A percentile compares a stretch with the other conserved stretches of the same genome.
Evolutionary conservation across 23 tunicate species (phyloP).

Genomic region (Phallusia fumigata): DNA sequence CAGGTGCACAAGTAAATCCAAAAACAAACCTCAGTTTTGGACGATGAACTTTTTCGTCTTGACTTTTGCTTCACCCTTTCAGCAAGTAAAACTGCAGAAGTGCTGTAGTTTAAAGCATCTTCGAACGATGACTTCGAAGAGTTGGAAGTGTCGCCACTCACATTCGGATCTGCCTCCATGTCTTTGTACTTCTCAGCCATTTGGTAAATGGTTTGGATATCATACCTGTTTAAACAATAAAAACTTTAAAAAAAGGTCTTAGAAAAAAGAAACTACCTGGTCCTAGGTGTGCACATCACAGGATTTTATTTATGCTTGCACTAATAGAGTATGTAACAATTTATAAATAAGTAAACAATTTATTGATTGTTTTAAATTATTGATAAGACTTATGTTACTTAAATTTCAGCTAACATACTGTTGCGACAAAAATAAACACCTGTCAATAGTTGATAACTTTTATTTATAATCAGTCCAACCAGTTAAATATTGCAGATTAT

Average conservation of each 20-base stretch:
- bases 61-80: not conserved
- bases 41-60: not conserved
- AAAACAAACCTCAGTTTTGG: constrained; percentile 1
- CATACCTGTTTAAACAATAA: constrained; percentile 25
- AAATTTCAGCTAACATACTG: too few species aligned
- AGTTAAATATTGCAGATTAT: too few species aligned
- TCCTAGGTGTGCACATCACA: too few species aligned
- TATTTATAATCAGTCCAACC: too few species aligned
- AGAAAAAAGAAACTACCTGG: too few species aligned
- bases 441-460: too few species aligned
- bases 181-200: constrained; percentile 45
- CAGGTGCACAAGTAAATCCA: not conserved
- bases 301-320: too few species aligned
- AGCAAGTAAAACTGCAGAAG: not conserved
- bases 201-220: constrained; percentile 46
- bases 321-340: too few species aligned
- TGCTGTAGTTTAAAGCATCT: constrained; percentile 44
- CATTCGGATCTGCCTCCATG: constrained; percentile 13
- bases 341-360: too few species aligned
- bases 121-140: constrained; percentile 31
- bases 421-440: too few species aligned
- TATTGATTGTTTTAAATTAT: too few species aligned
- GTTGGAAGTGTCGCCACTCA: not conserved
- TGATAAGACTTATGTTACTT: too few species aligned
- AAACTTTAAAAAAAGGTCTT: not conserved